Base-by-base conservation (phyloP, 2,888 invertebrate species). In the Diarsia brunnea region DNA sequence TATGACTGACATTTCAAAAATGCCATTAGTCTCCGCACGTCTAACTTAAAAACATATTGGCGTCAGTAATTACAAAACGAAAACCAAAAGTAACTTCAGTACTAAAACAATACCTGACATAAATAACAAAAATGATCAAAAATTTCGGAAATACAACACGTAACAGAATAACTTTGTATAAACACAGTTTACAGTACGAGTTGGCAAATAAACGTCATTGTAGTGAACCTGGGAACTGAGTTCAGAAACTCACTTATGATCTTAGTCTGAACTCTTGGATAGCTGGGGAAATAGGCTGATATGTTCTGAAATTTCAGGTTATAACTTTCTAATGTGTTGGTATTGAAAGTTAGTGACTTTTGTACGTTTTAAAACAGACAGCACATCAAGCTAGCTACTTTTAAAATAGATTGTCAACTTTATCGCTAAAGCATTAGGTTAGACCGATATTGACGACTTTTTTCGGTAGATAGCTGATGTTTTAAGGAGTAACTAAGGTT, bases 201-300 rank as follows among this genome's bases (percentile, higher is more conserved):
- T 85, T 83, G 31, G 45, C 27, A 55, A 72, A 84, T 85, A 80
- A 85, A 83, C 77, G 73, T 80, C 77, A 74, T 24, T 75, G 63
- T 61, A 43, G 31, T 68, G 43, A 71, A 82, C 82, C 72, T 69
- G 63, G 16, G 4, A 58, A 67, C 53, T n/a, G 74, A 75, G 80
- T 78, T 85, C 16, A 1, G 47, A 67, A 85, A 85, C 74, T 76
- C 71, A 73, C 64, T 81, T 81, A 70, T 72, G 66, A 74, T 68
- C 68, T 63, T 24, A 61, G 53, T 70, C 45, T 58, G 51, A 63
- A 65, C 69, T 67, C 60, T 58, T 21, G 51, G 38, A n/a, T 43
- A 64, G 58, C 61, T 58, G 38, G 11, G 53, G 49, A 12, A 61
- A 49, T 70, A 55, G 10, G 11, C n/a, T 69, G 45, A 65, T 49